Percentiles rank a stretch among this genome's conserved stretches.
These are phyloP conservation scores for Latheticus oryzae DNA, from an alignment of 2,888 invertebrate genomes.

Conservation along the genomic window DNA sequence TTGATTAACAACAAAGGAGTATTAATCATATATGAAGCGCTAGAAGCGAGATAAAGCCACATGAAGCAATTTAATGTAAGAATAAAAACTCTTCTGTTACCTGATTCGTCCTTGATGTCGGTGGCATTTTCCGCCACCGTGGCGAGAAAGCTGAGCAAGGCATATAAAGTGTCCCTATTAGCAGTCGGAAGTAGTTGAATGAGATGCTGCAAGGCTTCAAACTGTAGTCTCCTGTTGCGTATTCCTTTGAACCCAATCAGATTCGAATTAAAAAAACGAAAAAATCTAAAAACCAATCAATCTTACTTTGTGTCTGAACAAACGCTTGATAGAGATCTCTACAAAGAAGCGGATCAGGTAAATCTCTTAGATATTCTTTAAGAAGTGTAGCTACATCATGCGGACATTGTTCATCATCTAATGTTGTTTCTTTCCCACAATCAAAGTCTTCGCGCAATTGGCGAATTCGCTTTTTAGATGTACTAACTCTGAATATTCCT, in stretches of 20 bases:
- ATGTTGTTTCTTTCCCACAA: slow-evolving; percentile 77
- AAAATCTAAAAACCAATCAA: slow-evolving; percentile 12
- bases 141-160: slow-evolving; percentile 84
- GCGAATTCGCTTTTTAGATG: slow-evolving; percentile 91
- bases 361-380: slow-evolving; percentile 92
- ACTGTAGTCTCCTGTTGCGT: slow-evolving; percentile 83
- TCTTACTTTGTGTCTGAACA: slow-evolving; percentile 91
- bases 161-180: slow-evolving; percentile 89
- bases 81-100: slow-evolving; percentile 39
- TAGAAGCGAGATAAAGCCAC: too few relatives aligned
- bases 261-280: slow-evolving; percentile 12
- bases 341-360: slow-evolving; percentile 92
- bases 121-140: slow-evolving; percentile 79
- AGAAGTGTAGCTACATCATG: slow-evolving; percentile 94
- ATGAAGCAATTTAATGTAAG: neutral
- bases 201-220: slow-evolving; percentile 85
- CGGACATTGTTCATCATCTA: slow-evolving; percentile 86
- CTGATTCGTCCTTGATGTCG: slow-evolving; percentile 68
- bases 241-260: slow-evolving; percentile 72
- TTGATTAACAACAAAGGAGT: slow-evolving; percentile 3
- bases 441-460: slow-evolving; percentile 95
- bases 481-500: slow-evolving; percentile 92
- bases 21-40: neutral
- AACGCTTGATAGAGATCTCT: slow-evolving; percentile 90
- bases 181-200: slow-evolving; percentile 87